Base-by-base conservation (phyloP, 2,888 invertebrate species). In the Nesidiocoris tenuis region DNA sequence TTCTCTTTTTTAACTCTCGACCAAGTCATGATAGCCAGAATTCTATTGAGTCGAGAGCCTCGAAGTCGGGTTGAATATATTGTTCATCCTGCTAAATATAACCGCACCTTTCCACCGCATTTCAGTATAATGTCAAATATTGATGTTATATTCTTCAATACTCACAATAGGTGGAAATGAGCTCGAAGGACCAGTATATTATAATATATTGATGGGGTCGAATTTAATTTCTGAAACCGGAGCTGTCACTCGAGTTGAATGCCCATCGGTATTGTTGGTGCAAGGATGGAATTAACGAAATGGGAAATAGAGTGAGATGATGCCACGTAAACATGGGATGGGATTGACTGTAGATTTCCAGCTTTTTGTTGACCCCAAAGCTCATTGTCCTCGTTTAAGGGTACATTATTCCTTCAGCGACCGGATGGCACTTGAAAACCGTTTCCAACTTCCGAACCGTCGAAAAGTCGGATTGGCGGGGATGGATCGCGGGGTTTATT, bases 311-410 rank as follows among this genome's bases (percentile, higher is more conserved):
- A 39, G 39, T 39, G 39, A 39, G 39, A 39, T 39, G 39, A 39
- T 12, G 39, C n/a, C n/a, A n/a, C n/a, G 39, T 39, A 39, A 39
- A 39, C 39, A 39, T n/a, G 39, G 39, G 12, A 39, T 12, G 3
- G 39, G 39, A 12, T 39, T 39, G 39, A 39, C 39, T 7, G 39
- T 39, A 39, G 39, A 39, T 39, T 39, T 39, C 39, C 39, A 39
- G 39, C 39, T 39, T 39, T 39, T 39, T 39, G 39, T 39, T 12
- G 5, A 12, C 39, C 39, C 39, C 5, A 67, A 67, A 67, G 67
- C 67, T 67, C 67, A 67, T 67, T 67, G 67, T 67, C 67, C 67
- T 17, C 67, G 39, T 56, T 67, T 67, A 67, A 55, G 55, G 22
- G 67, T 54, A 67, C 67, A 67, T 67, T 67, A 67, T 67, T 67